Percentiles rank a stretch among this genome's conserved stretches.
Conservation (phyloP, 2,888 invertebrate genomes). For the Amblyjoppa proteus region DNA sequence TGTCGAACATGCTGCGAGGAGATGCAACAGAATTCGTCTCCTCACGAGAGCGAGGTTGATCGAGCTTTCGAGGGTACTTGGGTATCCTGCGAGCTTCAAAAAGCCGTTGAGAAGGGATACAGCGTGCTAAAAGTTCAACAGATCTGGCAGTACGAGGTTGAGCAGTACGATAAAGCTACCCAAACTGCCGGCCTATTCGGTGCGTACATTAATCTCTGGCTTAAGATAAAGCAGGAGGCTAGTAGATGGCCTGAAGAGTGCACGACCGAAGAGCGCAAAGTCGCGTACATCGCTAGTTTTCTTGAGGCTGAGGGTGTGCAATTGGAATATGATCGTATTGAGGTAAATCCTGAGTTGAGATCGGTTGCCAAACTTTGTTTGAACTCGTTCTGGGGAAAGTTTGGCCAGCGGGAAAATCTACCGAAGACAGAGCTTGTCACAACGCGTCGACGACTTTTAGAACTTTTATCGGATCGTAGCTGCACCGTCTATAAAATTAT, state of each 20-base stretch:
- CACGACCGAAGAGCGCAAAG: conserved; percentile 23
- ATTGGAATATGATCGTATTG: conserved; percentile 36
- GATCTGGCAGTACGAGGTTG: not conserved
- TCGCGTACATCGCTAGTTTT: conserved; percentile 34
- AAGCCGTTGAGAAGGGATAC: not conserved
- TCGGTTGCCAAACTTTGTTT: conserved; percentile 39
- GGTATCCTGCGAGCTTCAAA: not conserved
- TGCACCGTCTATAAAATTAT: not conserved
- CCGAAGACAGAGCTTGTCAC: too few relatives aligned
- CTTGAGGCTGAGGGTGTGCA: not conserved
- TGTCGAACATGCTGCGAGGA: not conserved
- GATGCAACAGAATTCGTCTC: not conserved
- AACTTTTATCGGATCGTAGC: too few relatives aligned
- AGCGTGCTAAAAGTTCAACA: not conserved
- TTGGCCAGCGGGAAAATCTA: too few relatives aligned
- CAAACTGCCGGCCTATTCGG: conserved; percentile 44
- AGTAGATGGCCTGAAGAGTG: conserved; percentile 53
- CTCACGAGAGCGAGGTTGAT: not conserved
- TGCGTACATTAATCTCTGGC: conserved; percentile 60
- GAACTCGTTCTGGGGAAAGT: not conserved
- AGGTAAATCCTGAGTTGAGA: conserved; percentile 54
- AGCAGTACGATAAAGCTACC: not conserved
- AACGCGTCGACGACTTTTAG: too few relatives aligned
- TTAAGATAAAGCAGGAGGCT: conserved; percentile 58
- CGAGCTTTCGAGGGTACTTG: not conserved